A percentile compares a stretch with the other conserved stretches of the same genome.
Evolutionary conservation across 2,888 invertebrate genomes (phyloP).

Genomic region (Molorchus minor): DNA sequence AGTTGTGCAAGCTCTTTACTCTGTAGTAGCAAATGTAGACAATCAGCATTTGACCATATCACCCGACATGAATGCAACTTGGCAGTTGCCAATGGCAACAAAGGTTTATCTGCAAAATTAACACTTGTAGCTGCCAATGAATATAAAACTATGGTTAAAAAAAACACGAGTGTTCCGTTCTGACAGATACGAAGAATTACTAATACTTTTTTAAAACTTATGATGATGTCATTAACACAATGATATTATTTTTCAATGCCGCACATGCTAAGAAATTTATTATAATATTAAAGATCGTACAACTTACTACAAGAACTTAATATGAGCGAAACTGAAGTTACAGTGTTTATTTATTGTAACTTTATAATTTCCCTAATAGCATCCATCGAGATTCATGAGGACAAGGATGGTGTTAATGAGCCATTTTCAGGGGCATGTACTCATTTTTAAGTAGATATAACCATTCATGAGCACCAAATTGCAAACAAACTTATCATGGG

Average conservation of each 20-base stretch:
- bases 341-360: background rate
- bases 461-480: slow-evolving; percentile 73
- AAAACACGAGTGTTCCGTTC: slow-evolving; percentile 39
- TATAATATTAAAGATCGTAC: background rate
- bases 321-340: background rate
- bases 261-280: background rate
- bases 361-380: too few species aligned
- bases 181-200: slow-evolving; percentile 60
- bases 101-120: background rate
- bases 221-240: background rate
- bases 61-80: slow-evolving; percentile 79
- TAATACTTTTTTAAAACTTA: background rate
- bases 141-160: too few species aligned
- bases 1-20: slow-evolving; percentile 72
- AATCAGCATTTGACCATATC: slow-evolving; percentile 69
- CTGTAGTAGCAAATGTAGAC: slow-evolving; percentile 72
- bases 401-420: background rate
- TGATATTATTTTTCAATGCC: background rate
- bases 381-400: too few species aligned
- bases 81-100: background rate
- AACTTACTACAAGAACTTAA: background rate
- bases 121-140: background rate
- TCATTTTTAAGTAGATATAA: slow-evolving; percentile 79
- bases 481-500: background rate
- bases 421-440: slow-evolving; percentile 29